A percentile compares a stretch with the other conserved stretches of the same genome.
phyloP scores from a whole-genome alignment of 2,113 vertebrate species.

The Mionectes macconnelli region DNA sequence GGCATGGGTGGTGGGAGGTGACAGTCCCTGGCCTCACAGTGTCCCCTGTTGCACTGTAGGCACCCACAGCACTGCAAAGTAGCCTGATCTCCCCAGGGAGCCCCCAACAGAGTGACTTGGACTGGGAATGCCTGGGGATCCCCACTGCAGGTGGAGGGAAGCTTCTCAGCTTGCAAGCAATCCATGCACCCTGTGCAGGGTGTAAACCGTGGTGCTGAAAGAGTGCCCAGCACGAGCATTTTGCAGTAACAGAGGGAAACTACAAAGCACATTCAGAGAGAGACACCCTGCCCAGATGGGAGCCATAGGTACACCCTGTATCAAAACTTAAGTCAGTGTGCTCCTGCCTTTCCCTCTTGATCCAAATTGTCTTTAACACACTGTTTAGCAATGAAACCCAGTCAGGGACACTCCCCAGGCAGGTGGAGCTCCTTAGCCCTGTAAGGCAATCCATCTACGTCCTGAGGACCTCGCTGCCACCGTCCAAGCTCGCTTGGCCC shows the following conservation, averaged over 20 bases:
- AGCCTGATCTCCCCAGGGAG: not conserved
- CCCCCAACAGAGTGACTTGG: not conserved
- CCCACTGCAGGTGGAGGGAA: not conserved
- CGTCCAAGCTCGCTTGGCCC: too few species aligned
- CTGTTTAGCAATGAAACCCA: too few species aligned
- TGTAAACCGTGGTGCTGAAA: not conserved
- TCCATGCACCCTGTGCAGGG: not conserved
- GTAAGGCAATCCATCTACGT: too few species aligned
- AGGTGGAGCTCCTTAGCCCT: too few species aligned
- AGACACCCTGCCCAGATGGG: not conserved
- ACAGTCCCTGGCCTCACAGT: not conserved
- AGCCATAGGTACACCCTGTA: not conserved
- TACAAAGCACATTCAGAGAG: not conserved
- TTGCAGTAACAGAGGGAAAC: not conserved
- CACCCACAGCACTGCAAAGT: accelerated
- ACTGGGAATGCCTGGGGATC: not conserved
- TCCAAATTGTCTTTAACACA: not conserved
- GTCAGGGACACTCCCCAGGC: too few species aligned
- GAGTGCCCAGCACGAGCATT: not conserved
- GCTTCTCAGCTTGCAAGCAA: not conserved
- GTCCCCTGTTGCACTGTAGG: not conserved
- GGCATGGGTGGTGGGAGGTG: not conserved
- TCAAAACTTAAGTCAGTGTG: not conserved
- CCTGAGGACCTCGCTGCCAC: too few species aligned
- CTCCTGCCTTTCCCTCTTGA: not conserved